phyloP scores from a whole-genome alignment of 2,797 vertebrate species.

The Syngnathus acus region DNA sequence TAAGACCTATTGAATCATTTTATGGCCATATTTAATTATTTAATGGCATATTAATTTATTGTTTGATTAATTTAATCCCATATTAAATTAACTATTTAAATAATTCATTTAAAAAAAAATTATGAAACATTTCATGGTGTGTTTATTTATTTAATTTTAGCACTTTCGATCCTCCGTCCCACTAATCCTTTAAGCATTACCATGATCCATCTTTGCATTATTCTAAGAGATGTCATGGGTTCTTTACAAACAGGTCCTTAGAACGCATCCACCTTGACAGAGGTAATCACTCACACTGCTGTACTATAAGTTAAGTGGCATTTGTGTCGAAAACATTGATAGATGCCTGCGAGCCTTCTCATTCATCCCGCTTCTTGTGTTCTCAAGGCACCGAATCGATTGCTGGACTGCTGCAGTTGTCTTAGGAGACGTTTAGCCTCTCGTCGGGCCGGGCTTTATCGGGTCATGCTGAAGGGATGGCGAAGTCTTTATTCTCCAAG shows the following conservation, averaged over 20 bases:
- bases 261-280: background rate
- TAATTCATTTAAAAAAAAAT: no score
- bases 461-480: background rate
- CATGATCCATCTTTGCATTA: background rate
- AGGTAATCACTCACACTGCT: conserved; percentile 47
- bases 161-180: no score
- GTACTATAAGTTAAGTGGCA: background rate
- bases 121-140: no score
- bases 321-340: background rate
- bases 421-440: background rate
- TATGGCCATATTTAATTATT: no score
- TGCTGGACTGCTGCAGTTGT: background rate
- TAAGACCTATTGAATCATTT: no score
- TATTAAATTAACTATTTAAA: no score
- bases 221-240: background rate
- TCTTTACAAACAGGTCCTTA: background rate
- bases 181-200: background rate
- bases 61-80: no score
- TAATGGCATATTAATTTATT: no score
- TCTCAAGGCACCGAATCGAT: background rate
- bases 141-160: no score
- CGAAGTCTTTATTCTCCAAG: background rate
- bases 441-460: background rate
- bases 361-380: background rate
- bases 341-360: background rate